phyloP scores from a whole-genome alignment of 1,140 invertebrate species.

The Achroia grisella region DNA sequence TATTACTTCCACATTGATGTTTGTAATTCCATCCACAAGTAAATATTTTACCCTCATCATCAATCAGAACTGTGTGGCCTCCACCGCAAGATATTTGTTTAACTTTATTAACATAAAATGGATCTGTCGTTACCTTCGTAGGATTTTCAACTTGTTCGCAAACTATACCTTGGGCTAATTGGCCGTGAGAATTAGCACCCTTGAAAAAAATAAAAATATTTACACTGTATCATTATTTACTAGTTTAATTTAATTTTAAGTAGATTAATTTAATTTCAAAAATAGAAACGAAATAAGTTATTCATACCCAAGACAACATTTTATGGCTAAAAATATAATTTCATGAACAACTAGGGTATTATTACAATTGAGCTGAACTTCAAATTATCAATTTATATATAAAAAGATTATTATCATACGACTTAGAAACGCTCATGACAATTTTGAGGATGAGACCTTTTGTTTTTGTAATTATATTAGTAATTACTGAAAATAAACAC shows the following conservation, averaged over 20 bases:
- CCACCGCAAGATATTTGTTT: slow-evolving; percentile 82
- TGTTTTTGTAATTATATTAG: too few species aligned
- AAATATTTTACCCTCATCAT: slow-evolving; percentile 80
- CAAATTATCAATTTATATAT: too few species aligned
- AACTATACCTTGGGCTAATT: slow-evolving; percentile 80
- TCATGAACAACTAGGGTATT: too few species aligned
- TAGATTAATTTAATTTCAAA: too few species aligned
- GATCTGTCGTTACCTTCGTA: slow-evolving; percentile 72
- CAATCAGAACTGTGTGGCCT: slow-evolving; percentile 82
- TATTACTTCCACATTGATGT: slow-evolving; percentile 81
- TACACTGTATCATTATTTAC: neutral
- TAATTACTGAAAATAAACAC: too few species aligned
- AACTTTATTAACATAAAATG: slow-evolving; percentile 57
- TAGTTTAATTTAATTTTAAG: too few species aligned
- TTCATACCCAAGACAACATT: slow-evolving; percentile 40
- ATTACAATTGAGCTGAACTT: too few species aligned
- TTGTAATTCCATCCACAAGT: slow-evolving; percentile 92
- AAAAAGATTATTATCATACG: too few species aligned
- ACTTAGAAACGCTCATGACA: too few species aligned
- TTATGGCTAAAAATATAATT: too few species aligned
- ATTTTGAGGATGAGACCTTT: too few species aligned
- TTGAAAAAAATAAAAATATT: slow-evolving; percentile 41
- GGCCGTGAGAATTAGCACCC: slow-evolving; percentile 91
- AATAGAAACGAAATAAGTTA: too few species aligned
- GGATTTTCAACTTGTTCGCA: slow-evolving; percentile 80